These are phyloP conservation scores for Puntigrus tetrazona DNA, from an alignment of 2,113 vertebrate genomes.

Conservation along the genomic window DNA sequence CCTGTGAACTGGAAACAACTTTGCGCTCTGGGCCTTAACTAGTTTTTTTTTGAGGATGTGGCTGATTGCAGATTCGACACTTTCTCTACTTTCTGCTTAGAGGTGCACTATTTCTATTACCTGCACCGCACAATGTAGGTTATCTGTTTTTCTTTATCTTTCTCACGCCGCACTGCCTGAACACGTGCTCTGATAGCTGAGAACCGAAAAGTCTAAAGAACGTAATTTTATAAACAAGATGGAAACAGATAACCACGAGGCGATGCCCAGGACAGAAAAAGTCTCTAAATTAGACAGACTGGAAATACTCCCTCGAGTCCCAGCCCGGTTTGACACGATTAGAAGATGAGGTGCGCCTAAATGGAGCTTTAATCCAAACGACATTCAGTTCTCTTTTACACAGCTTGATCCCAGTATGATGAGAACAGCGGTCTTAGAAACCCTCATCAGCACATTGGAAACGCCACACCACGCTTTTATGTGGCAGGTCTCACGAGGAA, in stretches of 20 bases:
- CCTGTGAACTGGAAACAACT: background rate
- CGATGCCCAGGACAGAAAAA: background rate
- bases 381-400: conserved; percentile 5
- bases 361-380: conserved; percentile 40
- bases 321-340: conserved; percentile 9
- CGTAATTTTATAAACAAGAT: conserved; percentile 24
- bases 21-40: background rate
- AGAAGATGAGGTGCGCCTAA: conserved; percentile 19
- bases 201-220: background rate
- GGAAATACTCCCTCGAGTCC: conserved; percentile 30
- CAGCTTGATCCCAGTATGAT: conserved; percentile 9
- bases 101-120: too few species aligned
- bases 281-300: conserved; percentile 22
- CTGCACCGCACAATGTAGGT: background rate
- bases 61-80: background rate
- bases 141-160: background rate
- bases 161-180: background rate
- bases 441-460: background rate
- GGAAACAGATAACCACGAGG: conserved; percentile 29
- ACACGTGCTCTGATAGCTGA: background rate
- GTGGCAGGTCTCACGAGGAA: background rate
- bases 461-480: background rate
- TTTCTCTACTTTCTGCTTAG: conserved; percentile 1
- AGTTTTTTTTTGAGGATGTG: conserved; percentile 7
- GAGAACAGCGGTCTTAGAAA: background rate